Conservation (phyloP, 2,113 vertebrate genomes). For the Campylomormyrus numenius region DNA sequence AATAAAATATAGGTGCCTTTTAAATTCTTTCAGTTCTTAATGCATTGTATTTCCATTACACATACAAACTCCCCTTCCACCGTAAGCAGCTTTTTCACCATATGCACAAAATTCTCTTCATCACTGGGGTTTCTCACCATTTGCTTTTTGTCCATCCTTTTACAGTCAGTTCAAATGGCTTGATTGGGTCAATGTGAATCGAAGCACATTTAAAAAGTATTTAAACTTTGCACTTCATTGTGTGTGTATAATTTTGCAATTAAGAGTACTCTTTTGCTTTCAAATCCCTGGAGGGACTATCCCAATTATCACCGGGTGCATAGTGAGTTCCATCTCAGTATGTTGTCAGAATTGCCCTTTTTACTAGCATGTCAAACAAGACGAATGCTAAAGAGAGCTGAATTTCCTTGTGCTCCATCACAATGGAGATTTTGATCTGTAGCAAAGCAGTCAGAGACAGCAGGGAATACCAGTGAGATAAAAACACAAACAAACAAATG, state of each 20-base stretch:
- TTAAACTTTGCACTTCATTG: not conserved
- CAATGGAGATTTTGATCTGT: not conserved
- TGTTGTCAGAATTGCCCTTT: not conserved
- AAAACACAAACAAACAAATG: not conserved
- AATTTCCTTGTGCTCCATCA: not conserved
- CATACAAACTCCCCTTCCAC: not conserved
- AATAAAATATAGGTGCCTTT: not conserved
- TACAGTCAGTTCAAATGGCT: not conserved
- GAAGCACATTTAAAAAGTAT: not conserved
- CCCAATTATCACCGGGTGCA: not conserved
- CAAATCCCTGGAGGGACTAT: not conserved
- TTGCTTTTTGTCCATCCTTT: not conserved
- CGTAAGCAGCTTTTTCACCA: not conserved
- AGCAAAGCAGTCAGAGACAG: not conserved
- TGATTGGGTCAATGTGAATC: not conserved
- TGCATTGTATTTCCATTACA: not conserved
- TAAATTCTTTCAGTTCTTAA: not conserved
- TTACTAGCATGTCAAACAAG: not conserved
- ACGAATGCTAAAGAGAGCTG: not conserved
- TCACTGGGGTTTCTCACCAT: not conserved
- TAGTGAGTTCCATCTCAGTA: not conserved
- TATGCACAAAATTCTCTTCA: not conserved
- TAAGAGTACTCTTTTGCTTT: not conserved
- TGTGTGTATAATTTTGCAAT: not conserved
- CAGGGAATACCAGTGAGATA: not conserved